Base-by-base conservation (phyloP, 2,888 invertebrate genomes). In the Boloria euphrosyne region DNA sequence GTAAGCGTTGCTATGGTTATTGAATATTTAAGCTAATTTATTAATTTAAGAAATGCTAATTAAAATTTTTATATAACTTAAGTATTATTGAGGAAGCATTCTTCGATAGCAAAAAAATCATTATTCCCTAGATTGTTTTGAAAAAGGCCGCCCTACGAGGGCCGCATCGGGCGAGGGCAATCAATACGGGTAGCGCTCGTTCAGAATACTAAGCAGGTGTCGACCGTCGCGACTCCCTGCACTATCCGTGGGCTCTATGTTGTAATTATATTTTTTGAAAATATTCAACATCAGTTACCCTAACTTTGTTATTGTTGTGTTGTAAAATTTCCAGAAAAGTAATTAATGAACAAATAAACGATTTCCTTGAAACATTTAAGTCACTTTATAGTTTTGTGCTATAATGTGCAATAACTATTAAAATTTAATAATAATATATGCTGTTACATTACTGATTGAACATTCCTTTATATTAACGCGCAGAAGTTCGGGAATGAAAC, bases 171-270 rank as follows among this genome's bases (percentile, higher is more conserved):
- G 79, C 76, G 79, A 76, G 80, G 90, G 89, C 93, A 94, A 94
- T 94, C 94, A 94, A 94, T 94, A 94, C 94, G 93, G 93, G 91
- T 92, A 90, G 91, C 85, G 93, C 93, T 90, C 87, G 87, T 76
- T 76, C 91, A 88, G 94, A 93, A 94, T 94, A 93, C 93, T 93
- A 94, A 94, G 76, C 84, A 85, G 86, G 80, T 78, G 74, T 79
- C 81, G 79, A 43, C 62, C 67, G 64, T 22, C 64, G 62, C 65
- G 66, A 61, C 65, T 63, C 62, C 71, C 65, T 64, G 66, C 67
- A 64, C 59, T 63, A 62, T 61, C 55, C 62, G 52, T 70, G 62
- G 53, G 54, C 71, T 68, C 72, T 71, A 71, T 68, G 38, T 57
- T 69, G 57, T 69, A 71, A 75, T 74, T 75, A 73, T 71, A 71